Evolutionary conservation across 1,140 invertebrate genomes (phyloP).

Genomic region (Eriocheir sinensis): DNA sequence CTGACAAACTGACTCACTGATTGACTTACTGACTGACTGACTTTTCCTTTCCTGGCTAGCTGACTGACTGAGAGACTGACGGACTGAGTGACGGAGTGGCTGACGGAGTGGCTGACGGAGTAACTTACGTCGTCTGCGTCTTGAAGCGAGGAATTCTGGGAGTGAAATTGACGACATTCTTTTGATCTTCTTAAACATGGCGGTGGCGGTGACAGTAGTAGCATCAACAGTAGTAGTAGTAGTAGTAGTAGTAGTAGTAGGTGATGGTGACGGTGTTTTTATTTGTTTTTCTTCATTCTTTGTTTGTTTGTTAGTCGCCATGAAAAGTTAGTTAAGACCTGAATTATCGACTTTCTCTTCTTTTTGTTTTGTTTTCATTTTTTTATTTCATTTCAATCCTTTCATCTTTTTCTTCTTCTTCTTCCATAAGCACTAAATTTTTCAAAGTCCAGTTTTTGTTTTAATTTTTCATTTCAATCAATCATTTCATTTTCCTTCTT

Average conservation of each 20-base stretch:
- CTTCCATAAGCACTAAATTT: background rate
- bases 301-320: background rate
- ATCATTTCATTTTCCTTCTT: background rate
- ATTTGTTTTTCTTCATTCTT: background rate
- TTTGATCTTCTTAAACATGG: slow-evolving; percentile 73
- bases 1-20: background rate
- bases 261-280: background rate
- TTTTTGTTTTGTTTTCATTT: slow-evolving; percentile 11
- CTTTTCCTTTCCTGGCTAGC: background rate
- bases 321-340: background rate
- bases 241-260: background rate
- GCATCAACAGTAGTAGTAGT: background rate
- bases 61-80: background rate
- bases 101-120: background rate
- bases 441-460: background rate
- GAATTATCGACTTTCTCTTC: background rate
- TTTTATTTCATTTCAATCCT: background rate
- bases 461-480: background rate
- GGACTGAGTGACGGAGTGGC: background rate
- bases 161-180: slow-evolving; percentile 68
- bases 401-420: background rate
- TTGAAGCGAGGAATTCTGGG: slow-evolving; percentile 50
- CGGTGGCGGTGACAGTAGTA: background rate
- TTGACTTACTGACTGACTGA: background rate
- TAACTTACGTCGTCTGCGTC: slow-evolving; percentile 61